A percentile compares a stretch with the other conserved stretches of the same genome.
Conservation (phyloP, 2,888 invertebrate genomes). For the Chaetoderma sp. region DNA sequence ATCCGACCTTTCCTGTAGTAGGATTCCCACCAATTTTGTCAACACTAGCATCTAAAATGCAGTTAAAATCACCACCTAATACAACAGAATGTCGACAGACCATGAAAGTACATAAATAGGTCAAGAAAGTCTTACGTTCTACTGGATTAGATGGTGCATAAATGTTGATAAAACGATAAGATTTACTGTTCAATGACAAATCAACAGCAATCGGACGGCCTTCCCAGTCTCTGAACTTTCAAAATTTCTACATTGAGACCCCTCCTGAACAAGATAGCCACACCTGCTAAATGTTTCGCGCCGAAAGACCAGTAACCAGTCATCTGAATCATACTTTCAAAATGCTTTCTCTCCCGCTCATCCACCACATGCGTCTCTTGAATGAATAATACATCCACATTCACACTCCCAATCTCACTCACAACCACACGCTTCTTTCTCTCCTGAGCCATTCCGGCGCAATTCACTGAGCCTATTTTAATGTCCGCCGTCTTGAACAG, state of each 20-base stretch:
- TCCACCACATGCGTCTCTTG: too few species aligned
- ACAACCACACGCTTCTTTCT: too few species aligned
- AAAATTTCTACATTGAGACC: not conserved
- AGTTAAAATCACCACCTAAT: constrained; percentile 7
- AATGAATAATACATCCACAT: too few species aligned
- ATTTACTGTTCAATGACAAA: not conserved
- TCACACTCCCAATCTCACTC: too few species aligned
- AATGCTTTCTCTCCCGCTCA: too few species aligned
- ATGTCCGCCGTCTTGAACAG: too few species aligned
- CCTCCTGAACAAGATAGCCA: too few species aligned
- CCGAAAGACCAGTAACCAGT: too few species aligned
- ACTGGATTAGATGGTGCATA: not conserved
- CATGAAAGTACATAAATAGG: not conserved
- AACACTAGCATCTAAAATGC: not conserved
- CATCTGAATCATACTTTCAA: too few species aligned
- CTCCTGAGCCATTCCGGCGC: too few species aligned
- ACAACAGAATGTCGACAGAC: not conserved
- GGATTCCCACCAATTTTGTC: constrained; percentile 2
- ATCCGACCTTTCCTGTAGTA: not conserved
- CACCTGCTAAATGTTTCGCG: too few species aligned
- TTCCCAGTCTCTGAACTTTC: not conserved
- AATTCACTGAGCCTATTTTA: too few species aligned
- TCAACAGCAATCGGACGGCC: not conserved
- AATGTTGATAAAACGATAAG: constrained; percentile 1
- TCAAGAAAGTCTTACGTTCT: constrained; percentile 3